A percentile compares a stretch with the other conserved stretches of the same genome.
These are phyloP conservation scores for Ostrea edulis DNA, from an alignment of 1,140 invertebrate species.

Conservation along the genomic window DNA sequence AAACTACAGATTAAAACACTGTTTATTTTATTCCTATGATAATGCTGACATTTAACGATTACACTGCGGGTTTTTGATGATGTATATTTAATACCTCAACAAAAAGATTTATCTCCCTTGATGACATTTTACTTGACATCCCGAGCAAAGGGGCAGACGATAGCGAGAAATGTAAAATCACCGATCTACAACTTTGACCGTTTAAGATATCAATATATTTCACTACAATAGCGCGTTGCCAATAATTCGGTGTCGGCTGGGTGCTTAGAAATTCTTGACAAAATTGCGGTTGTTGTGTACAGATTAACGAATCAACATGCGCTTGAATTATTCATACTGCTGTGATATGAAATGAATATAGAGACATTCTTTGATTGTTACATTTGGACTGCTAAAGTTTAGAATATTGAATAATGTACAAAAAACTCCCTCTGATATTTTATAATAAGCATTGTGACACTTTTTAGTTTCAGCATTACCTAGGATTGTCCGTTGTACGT, in stretches of 20 bases:
- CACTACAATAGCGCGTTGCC: neutral
- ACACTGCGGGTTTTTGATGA: neutral
- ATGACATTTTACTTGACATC: conserved; percentile 25
- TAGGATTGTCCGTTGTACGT: no score
- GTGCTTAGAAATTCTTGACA: conserved; percentile 3
- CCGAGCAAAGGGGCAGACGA: neutral
- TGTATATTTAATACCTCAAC: neutral
- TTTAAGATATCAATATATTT: conserved; percentile 1
- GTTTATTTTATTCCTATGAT: conserved; percentile 7
- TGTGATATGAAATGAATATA: no score
- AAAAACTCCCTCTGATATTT: no score
- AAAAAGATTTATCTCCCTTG: neutral
- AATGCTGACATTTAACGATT: neutral
- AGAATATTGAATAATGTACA: no score
- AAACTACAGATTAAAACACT: neutral
- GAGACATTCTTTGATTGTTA: neutral
- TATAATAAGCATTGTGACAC: no score
- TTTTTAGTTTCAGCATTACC: no score
- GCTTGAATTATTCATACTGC: neutral
- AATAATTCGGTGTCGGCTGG: neutral
- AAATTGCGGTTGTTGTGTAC: neutral
- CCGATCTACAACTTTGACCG: conserved; percentile 12
- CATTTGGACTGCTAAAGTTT: no score
- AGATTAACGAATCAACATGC: neutral
- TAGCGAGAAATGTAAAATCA: conserved; percentile 9